Evolutionary conservation across 2,888 invertebrate genomes (phyloP), one percentile per base, ranked within the genome.

Genomic region (Ceraclea dissimilis): DNA sequence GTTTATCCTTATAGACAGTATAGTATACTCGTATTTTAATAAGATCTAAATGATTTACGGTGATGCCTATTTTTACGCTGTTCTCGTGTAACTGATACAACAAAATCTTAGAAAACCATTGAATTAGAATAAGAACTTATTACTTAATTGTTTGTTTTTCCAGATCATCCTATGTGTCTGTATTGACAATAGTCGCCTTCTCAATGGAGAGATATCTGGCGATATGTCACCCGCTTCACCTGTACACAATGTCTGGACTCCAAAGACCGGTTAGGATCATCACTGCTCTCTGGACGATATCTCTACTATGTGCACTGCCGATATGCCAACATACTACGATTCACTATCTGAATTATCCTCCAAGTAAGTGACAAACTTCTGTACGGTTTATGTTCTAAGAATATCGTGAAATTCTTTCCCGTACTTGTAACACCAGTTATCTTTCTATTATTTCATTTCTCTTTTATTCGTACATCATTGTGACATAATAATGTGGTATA

Each of bases 171-270:
- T 93, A 93, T 71, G 92, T 91, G 1, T 93, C 93, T 1, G 90
- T 93, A 50, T 74, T 94, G 67, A 94, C 93, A 20, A 93, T 94
- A 64, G 91, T 93, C 47, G 91, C 92, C 2, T 94, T 94, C 73
- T 93, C 93, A 0, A 83, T 89, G 72, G 94, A 94, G 74, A 81
- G 94, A 46, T 92, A 93, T 75, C 74, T 93, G 63, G 93, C 93
- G 31, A 93, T 94, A 67, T 94, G 94, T 68, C 89, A 93, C 69
- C 93, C 94, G 0, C 74, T 94, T 43, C 84, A 86, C 67, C 79
- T 88, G 59, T 88, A 91, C 71, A 83, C 86, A 34, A 88, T 93
- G 83, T 88, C 90, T 1, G 89, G 90, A 1, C 80, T 91, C 26
- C 83, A 88, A 50, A 76, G 93, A n/a, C 90, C 92, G 1, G 71